Base-by-base conservation (phyloP, 2,113 vertebrate species). In the Odontesthes bonariensis region DNA sequence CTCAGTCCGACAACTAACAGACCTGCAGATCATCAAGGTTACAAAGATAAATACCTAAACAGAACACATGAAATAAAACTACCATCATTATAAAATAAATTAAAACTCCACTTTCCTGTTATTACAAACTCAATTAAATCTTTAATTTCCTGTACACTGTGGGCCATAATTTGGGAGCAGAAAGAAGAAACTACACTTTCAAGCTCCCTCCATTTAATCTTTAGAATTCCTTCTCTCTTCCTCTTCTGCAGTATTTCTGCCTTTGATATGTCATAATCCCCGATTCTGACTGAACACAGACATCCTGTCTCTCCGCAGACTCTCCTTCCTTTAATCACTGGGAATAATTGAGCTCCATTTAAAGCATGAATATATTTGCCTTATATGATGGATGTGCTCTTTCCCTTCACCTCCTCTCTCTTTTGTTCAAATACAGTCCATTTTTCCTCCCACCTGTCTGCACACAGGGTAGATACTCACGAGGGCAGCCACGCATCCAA, bases 1-100 rank as follows among this genome's bases (percentile, higher is more conserved):
- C 94, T 97, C 97, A 0, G 98, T 99, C 51, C 96, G 96, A 83
- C 97, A 97, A 85, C 96, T 98, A 73, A 96, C 96, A 1, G 96
- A 98, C 3, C 95, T 99, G 84, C 97, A 99, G 93, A 96, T 98
- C 65, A 96, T 99, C 87, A 99, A 99, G 98, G 98, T 99, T 73
- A 58, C 31, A 49, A n/a, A 60, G 73, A 77, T 5, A 49, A 73
- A 62, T 9, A 12, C 19, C n/a, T 11, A 35, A 52, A 73, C 57
- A 80, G 35, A 61, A 71, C 22, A 40, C 19, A 13, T 33, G n/a
- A 17, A 55, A 60, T 40, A 53, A 46, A 58, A 55, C 19, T 35
- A 3, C n/a, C 14, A 35, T 69, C 54, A 81, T 83, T 76, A 70
- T 49, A 42, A 46, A 40, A 27, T 74, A 14, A 80, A 76, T 46